These are phyloP conservation scores for Astreopora myriophthalma DNA, from an alignment of 64 coral and sea anemone species.

Conservation along the genomic window DNA sequence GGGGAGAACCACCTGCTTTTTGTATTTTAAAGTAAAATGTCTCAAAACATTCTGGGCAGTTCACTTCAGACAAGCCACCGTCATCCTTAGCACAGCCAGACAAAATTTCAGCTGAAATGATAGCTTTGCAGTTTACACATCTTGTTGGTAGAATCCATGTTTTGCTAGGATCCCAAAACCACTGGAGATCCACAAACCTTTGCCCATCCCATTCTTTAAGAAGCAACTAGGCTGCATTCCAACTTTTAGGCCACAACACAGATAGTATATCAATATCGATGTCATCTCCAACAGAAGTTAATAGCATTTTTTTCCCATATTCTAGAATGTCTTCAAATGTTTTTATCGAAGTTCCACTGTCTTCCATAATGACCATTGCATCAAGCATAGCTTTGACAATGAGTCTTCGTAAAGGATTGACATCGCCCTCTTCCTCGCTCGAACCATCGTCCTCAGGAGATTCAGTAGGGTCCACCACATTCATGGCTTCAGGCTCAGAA, in stretches of 20 bases:
- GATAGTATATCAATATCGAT: conserved; percentile 69
- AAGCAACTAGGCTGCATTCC: conserved; percentile 66
- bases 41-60: conserved; percentile 5
- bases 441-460: not conserved
- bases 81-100: not conserved
- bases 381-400: conserved; percentile 62
- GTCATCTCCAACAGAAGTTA: conserved; percentile 17
- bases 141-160: conserved; percentile 50
- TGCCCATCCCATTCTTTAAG: conserved; percentile 84
- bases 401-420: conserved; percentile 60
- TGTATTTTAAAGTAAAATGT: not conserved
- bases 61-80: not conserved
- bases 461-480: not conserved
- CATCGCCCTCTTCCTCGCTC: not conserved
- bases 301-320: conserved; percentile 52
- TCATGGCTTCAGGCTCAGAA: not conserved
- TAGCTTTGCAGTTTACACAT: conserved; percentile 22
- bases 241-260: conserved; percentile 75
- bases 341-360: conserved; percentile 56
- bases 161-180: conserved; percentile 79
- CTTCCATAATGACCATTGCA: conserved; percentile 63
- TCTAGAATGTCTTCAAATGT: conserved; percentile 75
- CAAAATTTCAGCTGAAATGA: conserved; percentile 2
- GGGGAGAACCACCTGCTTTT: conserved; percentile 42
- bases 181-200: conserved; percentile 50